A percentile compares a stretch with the other conserved stretches of the same genome.
phyloP scores from a whole-genome alignment of 2,113 vertebrate species.

The Mus spicilegus region DNA sequence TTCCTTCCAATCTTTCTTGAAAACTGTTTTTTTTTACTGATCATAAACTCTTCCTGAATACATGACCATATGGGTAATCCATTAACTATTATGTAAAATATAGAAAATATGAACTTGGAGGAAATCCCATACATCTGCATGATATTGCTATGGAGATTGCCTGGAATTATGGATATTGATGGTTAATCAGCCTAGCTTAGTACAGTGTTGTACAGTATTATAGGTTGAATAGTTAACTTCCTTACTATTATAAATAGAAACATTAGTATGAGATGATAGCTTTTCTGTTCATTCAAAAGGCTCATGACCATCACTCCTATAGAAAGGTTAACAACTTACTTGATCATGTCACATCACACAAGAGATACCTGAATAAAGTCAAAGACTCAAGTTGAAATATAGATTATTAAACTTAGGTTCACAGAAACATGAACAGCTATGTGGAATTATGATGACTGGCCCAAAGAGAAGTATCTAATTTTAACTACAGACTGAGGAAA shows the following conservation, averaged over 20 bases:
- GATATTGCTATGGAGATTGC: not conserved
- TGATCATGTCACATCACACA: not conserved
- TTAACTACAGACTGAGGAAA: not conserved
- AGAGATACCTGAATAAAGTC: not conserved
- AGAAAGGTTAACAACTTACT: not conserved
- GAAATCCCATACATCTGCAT: not conserved
- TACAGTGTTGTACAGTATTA: not conserved
- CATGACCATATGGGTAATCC: not conserved
- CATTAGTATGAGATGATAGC: not conserved
- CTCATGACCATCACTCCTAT: not conserved
- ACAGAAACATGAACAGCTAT: not conserved
- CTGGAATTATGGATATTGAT: not conserved
- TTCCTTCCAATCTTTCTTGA: not conserved
- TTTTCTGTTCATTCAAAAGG: not conserved
- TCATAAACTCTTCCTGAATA: not conserved
- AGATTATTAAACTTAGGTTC: not conserved
- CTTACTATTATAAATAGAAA: not conserved
- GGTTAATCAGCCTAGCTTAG: not conserved
- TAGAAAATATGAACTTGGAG: slow-evolving; percentile 9
- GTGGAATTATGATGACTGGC: not conserved
- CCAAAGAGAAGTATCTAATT: not conserved
- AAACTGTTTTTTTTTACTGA: not conserved
- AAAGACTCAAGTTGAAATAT: not conserved
- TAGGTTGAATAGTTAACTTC: not conserved
- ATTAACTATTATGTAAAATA: not conserved